Conservation (phyloP, 2,888 invertebrate genomes). For the Drosophila kuntzei region DNA sequence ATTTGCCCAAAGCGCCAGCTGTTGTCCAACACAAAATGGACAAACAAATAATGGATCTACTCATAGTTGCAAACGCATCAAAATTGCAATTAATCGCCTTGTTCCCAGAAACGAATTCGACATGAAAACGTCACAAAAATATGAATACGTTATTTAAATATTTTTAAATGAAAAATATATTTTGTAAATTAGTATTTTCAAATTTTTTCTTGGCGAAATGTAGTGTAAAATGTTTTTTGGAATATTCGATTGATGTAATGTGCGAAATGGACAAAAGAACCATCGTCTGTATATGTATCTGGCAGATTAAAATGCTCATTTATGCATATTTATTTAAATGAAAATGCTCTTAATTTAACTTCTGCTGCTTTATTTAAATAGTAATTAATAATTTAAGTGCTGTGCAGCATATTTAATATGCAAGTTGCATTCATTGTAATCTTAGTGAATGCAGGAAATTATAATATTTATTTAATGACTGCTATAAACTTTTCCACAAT, state of each 20-base stretch:
- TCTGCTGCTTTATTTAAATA: slow-evolving; percentile 70
- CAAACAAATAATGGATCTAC: slow-evolving; percentile 49
- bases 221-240: slow-evolving; percentile 4
- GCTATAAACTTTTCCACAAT: slow-evolving; percentile 58
- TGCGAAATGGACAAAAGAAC: slow-evolving; percentile 34
- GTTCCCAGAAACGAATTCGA: slow-evolving; percentile 18
- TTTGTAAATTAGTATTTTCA: not conserved
- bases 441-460: slow-evolving; percentile 65
- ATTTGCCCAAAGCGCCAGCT: slow-evolving; percentile 60
- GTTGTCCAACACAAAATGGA: slow-evolving; percentile 39
- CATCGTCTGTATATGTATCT: slow-evolving; percentile 21
- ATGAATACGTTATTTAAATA: not conserved
- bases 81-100: slow-evolving; percentile 32
- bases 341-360: slow-evolving; percentile 77
- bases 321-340: slow-evolving; percentile 77
- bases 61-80: slow-evolving; percentile 40
- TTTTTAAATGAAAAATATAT: not conserved
- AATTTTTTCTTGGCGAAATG: not conserved
- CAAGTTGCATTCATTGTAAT: slow-evolving; percentile 57
- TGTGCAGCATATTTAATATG: slow-evolving; percentile 66
- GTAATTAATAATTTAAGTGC: slow-evolving; percentile 75
- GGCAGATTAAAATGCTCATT: slow-evolving; percentile 59
- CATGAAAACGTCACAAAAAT: not conserved
- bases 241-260: slow-evolving; percentile 15
- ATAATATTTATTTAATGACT: slow-evolving; percentile 78